phyloP scores from a whole-genome alignment of 2,888 invertebrate species.

The Thera obeliscata region DNA sequence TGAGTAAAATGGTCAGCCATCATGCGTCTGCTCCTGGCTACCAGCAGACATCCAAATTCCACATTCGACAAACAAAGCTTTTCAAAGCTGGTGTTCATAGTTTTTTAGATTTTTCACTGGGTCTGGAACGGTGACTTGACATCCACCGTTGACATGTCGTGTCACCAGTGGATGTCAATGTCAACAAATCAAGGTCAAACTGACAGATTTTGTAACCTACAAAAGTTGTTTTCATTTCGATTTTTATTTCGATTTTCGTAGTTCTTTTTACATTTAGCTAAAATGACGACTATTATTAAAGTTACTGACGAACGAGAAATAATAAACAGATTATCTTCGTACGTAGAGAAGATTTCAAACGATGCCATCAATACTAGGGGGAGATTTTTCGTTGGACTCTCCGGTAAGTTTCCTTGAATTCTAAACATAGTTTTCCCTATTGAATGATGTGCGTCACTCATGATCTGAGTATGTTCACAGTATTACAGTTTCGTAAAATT shows the following conservation, averaged over 20 bases:
- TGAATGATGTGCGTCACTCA: slow-evolving; percentile 9
- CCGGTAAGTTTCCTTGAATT: slow-evolving; percentile 82
- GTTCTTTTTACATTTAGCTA: slow-evolving; percentile 28
- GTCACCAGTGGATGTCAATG: slow-evolving; percentile 6
- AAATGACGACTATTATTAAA: slow-evolving; percentile 77
- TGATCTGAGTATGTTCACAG: neutral
- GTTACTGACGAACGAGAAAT: slow-evolving; percentile 84
- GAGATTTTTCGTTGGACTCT: slow-evolving; percentile 90
- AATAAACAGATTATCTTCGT: slow-evolving; percentile 83
- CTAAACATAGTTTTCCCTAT: neutral
- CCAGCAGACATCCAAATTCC: too few species aligned
- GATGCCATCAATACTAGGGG: slow-evolving; percentile 86
- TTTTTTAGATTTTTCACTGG: neutral
- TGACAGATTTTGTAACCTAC: slow-evolving; percentile 29
- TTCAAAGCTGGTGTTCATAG: too few species aligned
- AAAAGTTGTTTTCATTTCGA: slow-evolving; percentile 8
- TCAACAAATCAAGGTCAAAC: slow-evolving; percentile 22
- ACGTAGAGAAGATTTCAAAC: slow-evolving; percentile 87
- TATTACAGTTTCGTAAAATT: neutral
- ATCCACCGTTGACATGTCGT: neutral
- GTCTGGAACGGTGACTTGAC: slow-evolving; percentile 6
- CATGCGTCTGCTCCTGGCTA: too few species aligned
- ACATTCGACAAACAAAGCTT: too few species aligned
- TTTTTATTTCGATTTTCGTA: neutral
- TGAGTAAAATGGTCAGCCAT: too few species aligned